Percentiles rank a stretch among this genome's conserved stretches.
Conservation (phyloP, 1,140 invertebrate species). For the Pinna nobilis region DNA sequence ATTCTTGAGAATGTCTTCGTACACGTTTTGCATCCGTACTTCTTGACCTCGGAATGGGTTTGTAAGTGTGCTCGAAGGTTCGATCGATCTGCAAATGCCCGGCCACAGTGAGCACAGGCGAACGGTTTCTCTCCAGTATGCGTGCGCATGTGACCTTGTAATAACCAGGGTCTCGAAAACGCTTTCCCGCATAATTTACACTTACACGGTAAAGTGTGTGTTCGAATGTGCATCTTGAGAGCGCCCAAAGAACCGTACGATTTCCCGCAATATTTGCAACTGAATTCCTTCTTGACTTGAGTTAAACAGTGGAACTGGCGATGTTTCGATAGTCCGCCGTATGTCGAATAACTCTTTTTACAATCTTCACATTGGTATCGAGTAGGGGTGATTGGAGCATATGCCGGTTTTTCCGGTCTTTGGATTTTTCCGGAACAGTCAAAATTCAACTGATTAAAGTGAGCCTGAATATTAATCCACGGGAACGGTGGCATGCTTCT, state of each 20-base stretch:
- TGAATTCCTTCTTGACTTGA: slow-evolving; percentile 92
- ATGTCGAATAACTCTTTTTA: slow-evolving; percentile 96
- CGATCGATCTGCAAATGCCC: slow-evolving; percentile 94
- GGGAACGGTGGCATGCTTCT: neutral
- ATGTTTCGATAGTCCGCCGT: slow-evolving; percentile 95
- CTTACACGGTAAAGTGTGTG: slow-evolving; percentile 98
- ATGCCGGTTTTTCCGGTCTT: neutral
- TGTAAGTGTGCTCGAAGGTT: slow-evolving; percentile 97
- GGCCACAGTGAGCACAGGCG: slow-evolving; percentile 87
- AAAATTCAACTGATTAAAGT: neutral
- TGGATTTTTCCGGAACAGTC: neutral
- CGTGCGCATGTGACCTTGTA: slow-evolving; percentile 68
- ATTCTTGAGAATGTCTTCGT: slow-evolving; percentile 98
- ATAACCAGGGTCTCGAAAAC: slow-evolving; percentile 66
- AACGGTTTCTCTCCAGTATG: slow-evolving; percentile 70
- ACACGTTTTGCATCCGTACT: slow-evolving; percentile 94
- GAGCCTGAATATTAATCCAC: neutral
- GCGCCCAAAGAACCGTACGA: slow-evolving; percentile 96
- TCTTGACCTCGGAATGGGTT: slow-evolving; percentile 98
- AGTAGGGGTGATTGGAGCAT: slow-evolving; percentile 49
- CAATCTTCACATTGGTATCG: slow-evolving; percentile 93
- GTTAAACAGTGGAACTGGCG: slow-evolving; percentile 96
- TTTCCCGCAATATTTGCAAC: slow-evolving; percentile 97
- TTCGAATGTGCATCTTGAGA: slow-evolving; percentile 99
- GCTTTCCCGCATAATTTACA: slow-evolving; percentile 91